phyloP scores from a whole-genome alignment of 2,888 invertebrate species.

The Melanchra persicariae region DNA sequence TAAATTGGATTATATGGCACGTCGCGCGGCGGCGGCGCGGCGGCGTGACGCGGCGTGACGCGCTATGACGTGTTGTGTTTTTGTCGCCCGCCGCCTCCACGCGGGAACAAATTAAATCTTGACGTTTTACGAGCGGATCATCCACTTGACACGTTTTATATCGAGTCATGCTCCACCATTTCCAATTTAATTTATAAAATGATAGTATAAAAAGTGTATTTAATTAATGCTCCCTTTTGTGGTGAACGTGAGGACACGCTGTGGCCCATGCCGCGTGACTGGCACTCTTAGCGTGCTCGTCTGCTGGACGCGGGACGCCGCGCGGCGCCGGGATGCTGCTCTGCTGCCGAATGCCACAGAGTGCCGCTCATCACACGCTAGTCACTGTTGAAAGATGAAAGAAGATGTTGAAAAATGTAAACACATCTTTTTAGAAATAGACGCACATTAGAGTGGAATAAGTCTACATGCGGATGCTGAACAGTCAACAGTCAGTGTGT shows the following conservation, averaged over 20 bases:
- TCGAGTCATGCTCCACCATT: constrained; percentile 71
- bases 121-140: constrained; percentile 69
- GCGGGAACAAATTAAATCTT: constrained; percentile 72
- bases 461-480: no score
- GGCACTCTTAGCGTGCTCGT: no score
- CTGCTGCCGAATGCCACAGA: no score
- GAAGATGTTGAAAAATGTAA: no score
- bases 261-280: neutral
- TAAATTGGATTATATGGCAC: constrained; percentile 75
- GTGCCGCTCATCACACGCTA: neutral
- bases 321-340: neutral
- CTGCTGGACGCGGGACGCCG: no score
- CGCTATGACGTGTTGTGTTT: constrained; percentile 48
- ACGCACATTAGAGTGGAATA: no score
- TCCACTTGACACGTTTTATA: constrained; percentile 58
- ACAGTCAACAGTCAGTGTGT: no score
- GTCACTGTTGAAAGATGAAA: no score
- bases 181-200: constrained; percentile 75
- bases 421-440: no score
- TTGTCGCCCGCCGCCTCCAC: constrained; percentile 53
- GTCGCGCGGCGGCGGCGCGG: constrained; percentile 31
- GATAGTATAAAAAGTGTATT: constrained; percentile 72
- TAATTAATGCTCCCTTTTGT: constrained; percentile 69
- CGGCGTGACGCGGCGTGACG: constrained; percentile 40
- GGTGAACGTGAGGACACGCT: constrained; percentile 25